Evolutionary conservation across 53 echinoderm and acorn worm species (phyloP), one percentile per base, ranked within the genome.

Genomic region (Temnopleurus reevesii): DNA sequence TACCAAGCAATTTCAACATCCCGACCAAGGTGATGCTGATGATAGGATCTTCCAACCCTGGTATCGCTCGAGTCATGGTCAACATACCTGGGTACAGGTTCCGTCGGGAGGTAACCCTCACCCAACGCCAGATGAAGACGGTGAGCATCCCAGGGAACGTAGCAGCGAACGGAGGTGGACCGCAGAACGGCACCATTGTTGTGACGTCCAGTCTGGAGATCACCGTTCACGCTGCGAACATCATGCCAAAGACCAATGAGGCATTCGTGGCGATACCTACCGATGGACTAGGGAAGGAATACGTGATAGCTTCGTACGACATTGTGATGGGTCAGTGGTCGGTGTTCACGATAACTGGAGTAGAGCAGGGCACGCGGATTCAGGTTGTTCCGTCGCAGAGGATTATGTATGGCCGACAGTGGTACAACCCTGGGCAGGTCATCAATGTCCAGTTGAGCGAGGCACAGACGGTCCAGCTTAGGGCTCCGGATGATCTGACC

Each of bases 221-320:
- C 29, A 95, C 94, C 51, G 94, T 97, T 17, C 93, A 94, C 33
- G 97, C 81, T 18, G 60, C 93, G 24, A 95, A 91, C 88, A 56
- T 97, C 64, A 97, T 95, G 89, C 77, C 87, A 8, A 90, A 91
- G 23, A 63, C 84, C 13, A 95, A 95, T 54, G 97, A 97, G 23
- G 97, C 77, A 0, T 95, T 97, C 86, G 59, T 97, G 49, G 97
- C 91, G 10, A 93, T 97, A 12, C 97, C 97, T 0, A 84, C 89
- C 1, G 92, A 93, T 80, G 95, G 90, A 13, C 49, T 97, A 2
- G 97, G 97, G 12, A 85, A 38, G 21, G 97, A 97, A 83, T 97
- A 97, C 81, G 86, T 95, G 13, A 79, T 97, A 15, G 93, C 95
- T n/a, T 97, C 97, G 12, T 97, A 97, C 77, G 90, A 92, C 41